These are phyloP conservation scores for Lepidonotus clava DNA, from an alignment of 2,888 invertebrate genomes.

Conservation along the genomic window DNA sequence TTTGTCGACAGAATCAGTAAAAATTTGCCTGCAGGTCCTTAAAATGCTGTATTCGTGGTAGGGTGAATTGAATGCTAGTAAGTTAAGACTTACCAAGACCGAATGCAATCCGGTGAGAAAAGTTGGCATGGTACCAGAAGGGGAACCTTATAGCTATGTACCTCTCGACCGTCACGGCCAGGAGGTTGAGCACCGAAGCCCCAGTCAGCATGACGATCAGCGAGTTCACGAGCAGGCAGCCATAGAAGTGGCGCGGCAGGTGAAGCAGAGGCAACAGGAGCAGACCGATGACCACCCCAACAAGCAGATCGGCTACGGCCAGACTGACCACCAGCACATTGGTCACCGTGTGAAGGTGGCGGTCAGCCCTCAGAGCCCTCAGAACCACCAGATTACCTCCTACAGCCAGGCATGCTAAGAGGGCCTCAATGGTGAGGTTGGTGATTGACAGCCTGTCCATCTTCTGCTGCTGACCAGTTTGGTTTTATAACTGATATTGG, in stretches of 20 bases:
- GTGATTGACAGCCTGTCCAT: neutral
- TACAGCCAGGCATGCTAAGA: neutral
- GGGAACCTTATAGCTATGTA: slow-evolving; percentile 53
- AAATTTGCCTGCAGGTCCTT: too few relatives aligned
- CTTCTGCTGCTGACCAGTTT: too few relatives aligned
- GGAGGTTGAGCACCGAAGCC: slow-evolving; percentile 11
- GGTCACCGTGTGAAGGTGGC: slow-evolving; percentile 23
- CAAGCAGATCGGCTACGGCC: slow-evolving; percentile 44
- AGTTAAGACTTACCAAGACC: too few relatives aligned
- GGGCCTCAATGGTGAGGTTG: slow-evolving; percentile 12
- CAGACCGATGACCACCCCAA: slow-evolving; percentile 33
- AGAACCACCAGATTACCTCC: slow-evolving; percentile 59
- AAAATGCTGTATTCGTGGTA: too few relatives aligned
- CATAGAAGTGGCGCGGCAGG: slow-evolving; percentile 36
- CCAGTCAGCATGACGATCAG: slow-evolving; percentile 25
- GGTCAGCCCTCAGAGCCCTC: neutral
- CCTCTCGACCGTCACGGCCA: slow-evolving; percentile 39
- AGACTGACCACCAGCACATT: slow-evolving; percentile 43
- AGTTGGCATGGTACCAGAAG: slow-evolving; percentile 20
- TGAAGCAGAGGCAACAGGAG: neutral
- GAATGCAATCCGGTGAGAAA: too few relatives aligned
- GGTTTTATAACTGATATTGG: too few relatives aligned
- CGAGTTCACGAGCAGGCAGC: slow-evolving; percentile 37
- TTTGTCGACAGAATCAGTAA: too few relatives aligned
- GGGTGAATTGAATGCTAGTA: too few relatives aligned